A percentile compares a stretch with the other conserved stretches of the same genome.
Evolutionary conservation across 2,113 vertebrate species (phyloP).

Genomic region (Microtus ochrogaster): DNA sequence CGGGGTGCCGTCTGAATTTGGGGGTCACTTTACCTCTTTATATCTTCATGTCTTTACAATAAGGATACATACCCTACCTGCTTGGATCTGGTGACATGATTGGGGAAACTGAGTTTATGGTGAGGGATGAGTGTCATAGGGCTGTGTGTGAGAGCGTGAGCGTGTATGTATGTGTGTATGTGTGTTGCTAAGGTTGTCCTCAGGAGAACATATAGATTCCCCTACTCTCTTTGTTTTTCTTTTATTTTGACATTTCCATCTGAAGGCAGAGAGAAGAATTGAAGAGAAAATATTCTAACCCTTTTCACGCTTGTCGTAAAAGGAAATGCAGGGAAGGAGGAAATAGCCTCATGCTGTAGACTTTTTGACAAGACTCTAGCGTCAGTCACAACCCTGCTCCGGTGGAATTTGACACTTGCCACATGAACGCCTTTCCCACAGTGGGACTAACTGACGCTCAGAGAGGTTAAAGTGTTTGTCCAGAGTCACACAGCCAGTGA

Average conservation of each 20-base stretch:
- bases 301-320: background rate
- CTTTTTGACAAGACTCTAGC: background rate
- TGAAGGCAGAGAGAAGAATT: background rate
- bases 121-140: background rate
- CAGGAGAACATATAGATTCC: background rate
- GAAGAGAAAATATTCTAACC: background rate
- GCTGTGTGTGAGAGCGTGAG: too few species aligned
- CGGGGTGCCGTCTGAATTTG: background rate
- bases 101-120: too few species aligned
- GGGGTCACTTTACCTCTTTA: background rate
- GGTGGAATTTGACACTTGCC: too few species aligned
- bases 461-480: rapidly evolving
- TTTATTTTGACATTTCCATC: background rate
- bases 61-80: background rate
- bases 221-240: background rate
- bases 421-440: rapidly evolving
- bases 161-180: background rate
- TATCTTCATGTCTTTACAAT: background rate
- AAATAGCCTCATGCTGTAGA: rapidly evolving
- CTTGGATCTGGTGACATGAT: background rate
- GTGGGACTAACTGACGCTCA: background rate
- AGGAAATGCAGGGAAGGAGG: background rate
- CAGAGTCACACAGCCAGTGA: background rate
- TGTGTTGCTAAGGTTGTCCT: background rate
- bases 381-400: background rate